Conservation (phyloP, 2,797 vertebrate species). For the Chloroceryle inda region DNA sequence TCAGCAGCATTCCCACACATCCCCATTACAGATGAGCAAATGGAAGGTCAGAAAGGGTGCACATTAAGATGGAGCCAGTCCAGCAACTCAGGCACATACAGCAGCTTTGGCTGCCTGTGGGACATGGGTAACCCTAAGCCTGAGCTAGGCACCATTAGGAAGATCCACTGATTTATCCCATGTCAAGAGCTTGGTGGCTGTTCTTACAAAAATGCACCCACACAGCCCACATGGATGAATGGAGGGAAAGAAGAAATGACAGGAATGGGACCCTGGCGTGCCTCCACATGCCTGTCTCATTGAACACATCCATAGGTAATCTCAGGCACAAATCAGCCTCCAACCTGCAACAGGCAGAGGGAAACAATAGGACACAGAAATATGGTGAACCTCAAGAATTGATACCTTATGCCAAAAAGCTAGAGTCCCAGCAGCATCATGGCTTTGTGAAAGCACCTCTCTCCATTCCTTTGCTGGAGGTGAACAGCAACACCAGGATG, state of each 20-base stretch:
- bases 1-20: fast-evolving
- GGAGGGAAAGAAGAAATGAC: neutral
- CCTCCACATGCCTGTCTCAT: neutral
- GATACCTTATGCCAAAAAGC: neutral
- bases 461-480: neutral
- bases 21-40: neutral
- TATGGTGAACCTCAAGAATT: fast-evolving
- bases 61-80: fast-evolving
- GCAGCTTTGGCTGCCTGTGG: neutral
- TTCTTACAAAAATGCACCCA: neutral
- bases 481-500: fast-evolving
- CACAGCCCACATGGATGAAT: neutral
- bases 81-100: neutral
- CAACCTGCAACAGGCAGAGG: neutral
- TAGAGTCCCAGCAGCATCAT: neutral
- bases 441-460: neutral
- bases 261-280: neutral
- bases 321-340: neutral
- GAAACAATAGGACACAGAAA: neutral
- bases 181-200: neutral
- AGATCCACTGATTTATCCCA: neutral
- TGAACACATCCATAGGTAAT: neutral
- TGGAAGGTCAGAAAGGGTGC: neutral
- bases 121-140: neutral
- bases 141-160: neutral